Percentiles rank a stretch among this genome's conserved stretches.
These are phyloP conservation scores for Dendrolimus pini DNA, from an alignment of 2,888 invertebrate species.

Conservation along the genomic window DNA sequence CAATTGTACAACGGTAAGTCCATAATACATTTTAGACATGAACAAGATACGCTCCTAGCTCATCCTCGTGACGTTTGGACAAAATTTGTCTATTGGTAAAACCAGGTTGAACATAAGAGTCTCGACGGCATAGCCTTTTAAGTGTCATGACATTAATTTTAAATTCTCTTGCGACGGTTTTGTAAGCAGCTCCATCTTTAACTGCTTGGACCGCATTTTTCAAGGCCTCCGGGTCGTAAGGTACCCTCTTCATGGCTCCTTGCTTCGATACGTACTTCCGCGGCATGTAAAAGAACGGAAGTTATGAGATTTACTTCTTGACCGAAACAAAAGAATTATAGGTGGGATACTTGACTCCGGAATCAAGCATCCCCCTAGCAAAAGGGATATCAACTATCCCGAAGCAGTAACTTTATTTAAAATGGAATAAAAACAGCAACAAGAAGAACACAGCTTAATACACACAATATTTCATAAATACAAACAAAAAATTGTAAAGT, in stretches of 20 bases:
- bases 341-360: conserved; percentile 5
- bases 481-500: conserved; percentile 6
- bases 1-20: conserved; percentile 9
- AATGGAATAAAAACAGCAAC: conserved; percentile 3
- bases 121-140: conserved; percentile 2
- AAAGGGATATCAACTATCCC: conserved; percentile 4
- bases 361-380: conserved; percentile 4
- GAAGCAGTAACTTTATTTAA: conserved; percentile 4
- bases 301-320: conserved; percentile 9
- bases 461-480: conserved; percentile 5
- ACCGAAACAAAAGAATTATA: conserved; percentile 5
- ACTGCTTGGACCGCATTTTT: conserved; percentile 4
- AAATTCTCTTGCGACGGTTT: conserved; percentile 3
- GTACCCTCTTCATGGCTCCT: conserved; percentile 8
- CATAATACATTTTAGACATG: conserved; percentile 8
- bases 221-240: conserved; percentile 5
- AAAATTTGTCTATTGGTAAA: conserved; percentile 8
- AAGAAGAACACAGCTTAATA: conserved; percentile 7
- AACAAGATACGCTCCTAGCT: conserved; percentile 5
- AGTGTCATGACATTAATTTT: not conserved
- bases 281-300: conserved; percentile 9
- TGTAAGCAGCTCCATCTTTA: conserved; percentile 1
- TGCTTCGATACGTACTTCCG: conserved; percentile 9
- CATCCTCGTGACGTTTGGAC: conserved; percentile 6
- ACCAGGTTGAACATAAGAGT: conserved; percentile 7